phyloP scores from a whole-genome alignment of 2,113 vertebrate species.

The Anolis carolinensis region DNA sequence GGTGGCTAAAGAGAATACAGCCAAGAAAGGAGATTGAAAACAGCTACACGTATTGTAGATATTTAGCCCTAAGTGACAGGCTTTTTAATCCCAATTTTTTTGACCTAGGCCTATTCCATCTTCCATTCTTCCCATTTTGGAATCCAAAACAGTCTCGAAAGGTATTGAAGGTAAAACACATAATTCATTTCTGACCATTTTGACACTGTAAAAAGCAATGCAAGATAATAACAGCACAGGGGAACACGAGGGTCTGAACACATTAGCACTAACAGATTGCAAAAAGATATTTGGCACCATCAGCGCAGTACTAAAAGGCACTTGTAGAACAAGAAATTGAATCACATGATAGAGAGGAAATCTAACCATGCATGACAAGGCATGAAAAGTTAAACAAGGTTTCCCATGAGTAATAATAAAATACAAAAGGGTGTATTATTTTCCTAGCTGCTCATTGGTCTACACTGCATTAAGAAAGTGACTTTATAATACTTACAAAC shows the following conservation, averaged over 20 bases:
- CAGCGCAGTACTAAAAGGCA: slow-evolving; percentile 17
- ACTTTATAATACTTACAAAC: slow-evolving; percentile 28
- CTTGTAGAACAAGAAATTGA: slow-evolving; percentile 32
- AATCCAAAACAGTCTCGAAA: not conserved
- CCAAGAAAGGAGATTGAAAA: not conserved
- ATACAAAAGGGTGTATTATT: slow-evolving; percentile 33
- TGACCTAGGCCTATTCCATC: not conserved
- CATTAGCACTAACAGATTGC: slow-evolving; percentile 10
- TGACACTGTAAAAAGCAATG: not conserved
- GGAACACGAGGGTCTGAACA: slow-evolving; percentile 7
- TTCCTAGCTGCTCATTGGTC: slow-evolving; percentile 20
- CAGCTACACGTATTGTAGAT: not conserved
- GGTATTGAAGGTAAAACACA: slow-evolving; percentile 1
- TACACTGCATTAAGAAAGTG: slow-evolving; percentile 22
- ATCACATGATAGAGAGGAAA: slow-evolving; percentile 7
- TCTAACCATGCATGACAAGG: slow-evolving; percentile 4
- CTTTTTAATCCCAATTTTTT: not conserved
- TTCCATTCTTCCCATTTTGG: not conserved
- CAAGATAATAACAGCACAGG: slow-evolving; percentile 13
- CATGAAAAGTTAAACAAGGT: slow-evolving; percentile 18
- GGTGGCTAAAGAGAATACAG: not conserved
- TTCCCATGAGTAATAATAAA: slow-evolving; percentile 10
- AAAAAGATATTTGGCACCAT: slow-evolving; percentile 22
- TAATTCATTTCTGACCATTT: slow-evolving; percentile 20
- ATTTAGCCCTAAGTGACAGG: not conserved